These are phyloP conservation scores for Sciaenops ocellatus DNA, from an alignment of 2,797 vertebrate genomes.

Conservation along the genomic window DNA sequence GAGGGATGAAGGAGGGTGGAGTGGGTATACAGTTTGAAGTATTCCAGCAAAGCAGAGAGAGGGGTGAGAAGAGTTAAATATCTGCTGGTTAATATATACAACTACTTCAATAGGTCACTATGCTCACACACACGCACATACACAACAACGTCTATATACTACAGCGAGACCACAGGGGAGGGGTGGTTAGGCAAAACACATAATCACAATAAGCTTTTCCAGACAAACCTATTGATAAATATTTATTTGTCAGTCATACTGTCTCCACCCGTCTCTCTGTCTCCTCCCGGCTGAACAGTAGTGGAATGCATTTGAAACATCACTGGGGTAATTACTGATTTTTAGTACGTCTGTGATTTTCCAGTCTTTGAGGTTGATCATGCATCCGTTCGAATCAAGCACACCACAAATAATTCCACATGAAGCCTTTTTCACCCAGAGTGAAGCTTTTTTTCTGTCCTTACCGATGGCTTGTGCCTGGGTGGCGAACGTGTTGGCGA, in stretches of 20 bases:
- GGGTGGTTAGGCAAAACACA: constrained; percentile 34
- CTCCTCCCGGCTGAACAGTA: constrained; percentile 10
- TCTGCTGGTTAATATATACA: constrained; percentile 57
- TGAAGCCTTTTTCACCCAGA: constrained; percentile 36
- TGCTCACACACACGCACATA: constrained; percentile 34
- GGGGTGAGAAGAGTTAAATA: constrained; percentile 51
- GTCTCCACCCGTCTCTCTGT: constrained; percentile 36
- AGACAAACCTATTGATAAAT: constrained; percentile 52
- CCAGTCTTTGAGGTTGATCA: constrained; percentile 37
- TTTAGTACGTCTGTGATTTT: constrained; percentile 20
- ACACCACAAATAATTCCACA: constrained; percentile 43
- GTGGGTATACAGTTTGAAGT: constrained; percentile 51
- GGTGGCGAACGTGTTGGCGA: constrained; percentile 28
- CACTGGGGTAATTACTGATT: background rate
- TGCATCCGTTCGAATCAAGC: constrained; percentile 46
- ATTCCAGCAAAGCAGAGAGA: constrained; percentile 69
- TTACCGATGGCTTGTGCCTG: constrained; percentile 76
- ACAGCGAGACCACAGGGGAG: constrained; percentile 44
- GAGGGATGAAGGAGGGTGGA: constrained; percentile 20
- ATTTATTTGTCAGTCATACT: constrained; percentile 29
- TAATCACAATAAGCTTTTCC: constrained; percentile 46
- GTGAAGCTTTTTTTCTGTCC: constrained; percentile 51
- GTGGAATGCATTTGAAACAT: constrained; percentile 36
- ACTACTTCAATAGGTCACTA: constrained; percentile 49
- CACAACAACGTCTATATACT: constrained; percentile 62